A percentile compares a stretch with the other conserved stretches of the same genome.
Conservation (phyloP, 1,140 invertebrate species). For the Apis cerana region DNA sequence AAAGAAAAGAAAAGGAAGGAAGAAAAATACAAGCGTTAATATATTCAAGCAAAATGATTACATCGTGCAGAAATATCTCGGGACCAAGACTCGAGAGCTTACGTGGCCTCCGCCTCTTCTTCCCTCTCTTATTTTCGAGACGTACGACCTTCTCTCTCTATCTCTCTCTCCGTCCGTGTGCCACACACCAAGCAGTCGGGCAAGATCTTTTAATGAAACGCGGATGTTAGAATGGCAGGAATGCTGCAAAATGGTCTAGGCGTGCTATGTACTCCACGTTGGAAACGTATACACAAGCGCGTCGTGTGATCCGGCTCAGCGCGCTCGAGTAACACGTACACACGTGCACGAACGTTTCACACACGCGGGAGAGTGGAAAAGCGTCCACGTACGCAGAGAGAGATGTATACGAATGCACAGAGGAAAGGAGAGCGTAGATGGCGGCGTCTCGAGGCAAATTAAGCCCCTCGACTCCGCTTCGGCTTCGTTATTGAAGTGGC, state of each 20-base stretch:
- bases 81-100: conserved; percentile 2
- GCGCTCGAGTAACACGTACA: conserved; percentile 5
- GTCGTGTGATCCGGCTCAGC: conserved; percentile 13
- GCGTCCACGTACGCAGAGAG: conserved; percentile 35
- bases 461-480: conserved; percentile 61
- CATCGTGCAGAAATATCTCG: conserved; percentile 34
- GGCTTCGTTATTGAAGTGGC: conserved; percentile 67
- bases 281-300: conserved; percentile 10
- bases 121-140: conserved; percentile 20
- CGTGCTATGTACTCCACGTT: conserved; percentile 58
- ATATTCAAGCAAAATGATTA: conserved; percentile 46
- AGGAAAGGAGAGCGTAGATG: conserved; percentile 2
- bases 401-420: not conserved
- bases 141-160: not conserved
- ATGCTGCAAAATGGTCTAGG: conserved; percentile 74
- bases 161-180: not conserved
- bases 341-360: not conserved
- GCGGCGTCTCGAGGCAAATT: conserved; percentile 64
- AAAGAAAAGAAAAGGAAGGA: not conserved
- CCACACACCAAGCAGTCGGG: conserved; percentile 47
- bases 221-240: conserved; percentile 74
- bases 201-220: conserved; percentile 75
- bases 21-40: conserved; percentile 16
- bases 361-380: conserved; percentile 1
- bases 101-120: not conserved